Percentiles rank a stretch among this genome's conserved stretches.
These are phyloP conservation scores for Platynereis dumerilii DNA, from an alignment of 2,888 invertebrate species.

Conservation along the genomic window DNA sequence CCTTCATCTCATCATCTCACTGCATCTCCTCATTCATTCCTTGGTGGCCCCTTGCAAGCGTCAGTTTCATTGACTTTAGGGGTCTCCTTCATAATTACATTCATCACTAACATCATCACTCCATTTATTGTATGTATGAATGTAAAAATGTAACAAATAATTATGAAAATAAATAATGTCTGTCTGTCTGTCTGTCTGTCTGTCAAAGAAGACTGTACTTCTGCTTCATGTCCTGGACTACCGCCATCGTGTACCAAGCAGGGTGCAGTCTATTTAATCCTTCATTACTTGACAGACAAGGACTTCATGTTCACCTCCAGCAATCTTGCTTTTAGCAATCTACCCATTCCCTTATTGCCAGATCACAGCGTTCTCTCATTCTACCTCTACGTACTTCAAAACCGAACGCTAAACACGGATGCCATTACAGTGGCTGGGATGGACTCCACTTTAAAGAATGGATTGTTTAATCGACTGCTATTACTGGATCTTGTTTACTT, in stretches of 20 bases:
- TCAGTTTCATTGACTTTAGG: too few relatives aligned
- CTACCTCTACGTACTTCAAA: not conserved
- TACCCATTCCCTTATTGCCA: not conserved
- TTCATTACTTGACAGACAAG: conserved; percentile 1
- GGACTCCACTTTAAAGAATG: not conserved
- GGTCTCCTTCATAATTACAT: too few relatives aligned
- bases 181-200: too few relatives aligned
- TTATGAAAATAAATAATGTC: too few relatives aligned
- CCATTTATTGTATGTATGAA: too few relatives aligned
- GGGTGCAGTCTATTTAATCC: not conserved
- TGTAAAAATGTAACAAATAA: too few relatives aligned
- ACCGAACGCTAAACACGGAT: not conserved
- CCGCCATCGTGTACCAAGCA: not conserved
- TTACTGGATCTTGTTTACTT: not conserved
- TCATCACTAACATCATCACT: too few relatives aligned
- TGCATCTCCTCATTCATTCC: too few relatives aligned
- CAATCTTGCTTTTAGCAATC: not conserved
- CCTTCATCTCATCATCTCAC: too few relatives aligned
- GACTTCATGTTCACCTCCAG: not conserved
- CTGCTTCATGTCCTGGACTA: not conserved
- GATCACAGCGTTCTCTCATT: not conserved
- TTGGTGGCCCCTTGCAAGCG: too few relatives aligned
- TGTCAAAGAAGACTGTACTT: not conserved
- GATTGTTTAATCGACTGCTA: not conserved
- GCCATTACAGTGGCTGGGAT: not conserved